phyloP scores from a whole-genome alignment of 2,797 vertebrate species.

The Mormyrops attenuatus region DNA sequence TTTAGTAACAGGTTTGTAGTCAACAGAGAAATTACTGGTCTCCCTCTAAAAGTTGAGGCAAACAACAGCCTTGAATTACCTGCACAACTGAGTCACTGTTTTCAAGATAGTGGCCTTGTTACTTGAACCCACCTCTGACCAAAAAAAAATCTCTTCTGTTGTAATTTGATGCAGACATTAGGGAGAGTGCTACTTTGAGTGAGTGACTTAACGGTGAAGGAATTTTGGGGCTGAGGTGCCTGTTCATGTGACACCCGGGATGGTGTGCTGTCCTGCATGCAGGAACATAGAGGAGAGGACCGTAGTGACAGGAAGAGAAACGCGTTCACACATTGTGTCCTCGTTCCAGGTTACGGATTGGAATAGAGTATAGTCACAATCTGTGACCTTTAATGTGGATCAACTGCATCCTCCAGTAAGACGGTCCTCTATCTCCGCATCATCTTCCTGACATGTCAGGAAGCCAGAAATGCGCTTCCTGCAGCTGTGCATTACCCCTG shows the following conservation, averaged over 20 bases:
- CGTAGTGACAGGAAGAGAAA: background rate
- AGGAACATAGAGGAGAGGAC: background rate
- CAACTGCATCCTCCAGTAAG: background rate
- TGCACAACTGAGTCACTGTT: background rate
- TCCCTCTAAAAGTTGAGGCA: background rate
- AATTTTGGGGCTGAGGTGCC: background rate
- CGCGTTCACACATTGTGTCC: background rate
- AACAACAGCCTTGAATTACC: background rate
- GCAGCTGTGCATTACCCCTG: background rate
- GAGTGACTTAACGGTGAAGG: background rate
- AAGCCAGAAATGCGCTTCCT: background rate
- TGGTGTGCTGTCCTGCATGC: background rate
- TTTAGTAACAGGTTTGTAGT: background rate
- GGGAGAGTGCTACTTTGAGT: background rate
- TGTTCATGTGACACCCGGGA: background rate
- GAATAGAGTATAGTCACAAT: background rate
- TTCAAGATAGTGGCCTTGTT: background rate
- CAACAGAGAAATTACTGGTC: background rate
- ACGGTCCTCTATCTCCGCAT: background rate
- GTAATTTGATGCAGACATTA: background rate
- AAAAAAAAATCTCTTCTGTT: background rate
- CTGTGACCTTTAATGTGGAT: background rate
- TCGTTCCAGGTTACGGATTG: background rate
- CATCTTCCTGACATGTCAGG: background rate
- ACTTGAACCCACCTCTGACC: background rate